Evolutionary conservation across 1,140 invertebrate species (phyloP).

Genomic region (Brachionus calyciflorus): DNA sequence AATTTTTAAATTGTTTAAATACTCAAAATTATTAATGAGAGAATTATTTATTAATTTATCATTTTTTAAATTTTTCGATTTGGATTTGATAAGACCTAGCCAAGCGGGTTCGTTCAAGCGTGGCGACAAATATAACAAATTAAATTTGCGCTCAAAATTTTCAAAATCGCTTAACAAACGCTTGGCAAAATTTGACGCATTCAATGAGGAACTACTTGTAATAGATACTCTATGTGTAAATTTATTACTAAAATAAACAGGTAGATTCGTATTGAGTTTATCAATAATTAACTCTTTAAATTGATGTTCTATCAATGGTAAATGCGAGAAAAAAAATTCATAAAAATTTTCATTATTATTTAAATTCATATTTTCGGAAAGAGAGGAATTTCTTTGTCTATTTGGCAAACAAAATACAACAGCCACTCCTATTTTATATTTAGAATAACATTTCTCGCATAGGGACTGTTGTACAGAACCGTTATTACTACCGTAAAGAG

Average conservation of each 20-base stretch:
- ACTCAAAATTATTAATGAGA: background rate
- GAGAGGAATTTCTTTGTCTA: background rate
- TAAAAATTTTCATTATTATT: constrained; percentile 23
- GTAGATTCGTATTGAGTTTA: background rate
- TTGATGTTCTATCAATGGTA: constrained; percentile 38
- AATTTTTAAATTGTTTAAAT: background rate
- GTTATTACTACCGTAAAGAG: background rate
- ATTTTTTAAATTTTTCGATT: background rate
- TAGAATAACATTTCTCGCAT: constrained; percentile 18
- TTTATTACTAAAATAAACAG: background rate
- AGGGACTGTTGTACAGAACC: background rate
- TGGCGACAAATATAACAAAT: constrained; percentile 6
- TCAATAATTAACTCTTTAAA: constrained; percentile 15
- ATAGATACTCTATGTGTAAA: background rate
- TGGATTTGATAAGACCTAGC: constrained; percentile 8
- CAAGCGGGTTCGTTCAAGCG: background rate
- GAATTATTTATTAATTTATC: background rate
- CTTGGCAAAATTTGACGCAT: background rate
- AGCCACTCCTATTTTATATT: constrained; percentile 26
- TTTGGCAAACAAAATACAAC: constrained; percentile 7
- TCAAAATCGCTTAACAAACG: background rate
- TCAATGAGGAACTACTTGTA: background rate
- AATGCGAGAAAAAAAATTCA: constrained; percentile 41
- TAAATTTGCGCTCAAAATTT: background rate
- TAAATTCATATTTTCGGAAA: too few relatives aligned